Conservation (phyloP, 2,888 invertebrate genomes). For the Chirona hameri region DNA sequence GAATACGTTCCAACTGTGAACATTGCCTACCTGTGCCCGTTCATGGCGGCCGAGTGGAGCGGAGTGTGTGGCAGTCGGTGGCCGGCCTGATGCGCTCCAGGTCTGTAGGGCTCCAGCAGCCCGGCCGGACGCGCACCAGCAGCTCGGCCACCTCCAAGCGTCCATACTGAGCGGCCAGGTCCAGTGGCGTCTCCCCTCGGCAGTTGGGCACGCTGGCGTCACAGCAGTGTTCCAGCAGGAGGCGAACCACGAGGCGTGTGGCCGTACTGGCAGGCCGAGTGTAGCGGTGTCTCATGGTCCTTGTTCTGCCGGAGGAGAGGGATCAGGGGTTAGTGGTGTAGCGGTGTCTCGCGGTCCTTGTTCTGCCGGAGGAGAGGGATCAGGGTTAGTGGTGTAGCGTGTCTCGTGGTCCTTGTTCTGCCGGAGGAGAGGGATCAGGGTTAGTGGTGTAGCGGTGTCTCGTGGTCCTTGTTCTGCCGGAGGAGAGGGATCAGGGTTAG, state of each 20-base stretch:
- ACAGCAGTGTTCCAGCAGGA: slow-evolving; percentile 76
- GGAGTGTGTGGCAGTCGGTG: slow-evolving; percentile 71
- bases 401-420: too few species aligned
- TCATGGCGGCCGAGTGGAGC: slow-evolving; percentile 87
- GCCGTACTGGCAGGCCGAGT: slow-evolving; percentile 90
- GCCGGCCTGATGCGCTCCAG: slow-evolving; percentile 41
- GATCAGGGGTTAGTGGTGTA: neutral
- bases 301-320: slow-evolving; percentile 61
- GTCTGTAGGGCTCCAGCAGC: slow-evolving; percentile 60
- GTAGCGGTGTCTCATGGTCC: slow-evolving; percentile 82
- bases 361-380: neutral
- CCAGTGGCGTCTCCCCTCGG: slow-evolving; percentile 85
- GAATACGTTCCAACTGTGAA: too few species aligned
- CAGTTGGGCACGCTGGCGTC: slow-evolving; percentile 83
- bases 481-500: too few species aligned
- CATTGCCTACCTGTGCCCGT: slow-evolving; percentile 75
- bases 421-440: too few species aligned
- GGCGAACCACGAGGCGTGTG: slow-evolving; percentile 77
- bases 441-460: too few species aligned
- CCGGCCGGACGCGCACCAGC: slow-evolving; percentile 76
- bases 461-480: too few species aligned
- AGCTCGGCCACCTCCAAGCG: slow-evolving; percentile 75
- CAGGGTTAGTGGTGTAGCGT: neutral
- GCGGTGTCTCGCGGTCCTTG: too few species aligned
- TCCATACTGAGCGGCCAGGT: slow-evolving; percentile 79